Base-by-base conservation (phyloP, 2,888 invertebrate species). In the Nysson spinosus region DNA sequence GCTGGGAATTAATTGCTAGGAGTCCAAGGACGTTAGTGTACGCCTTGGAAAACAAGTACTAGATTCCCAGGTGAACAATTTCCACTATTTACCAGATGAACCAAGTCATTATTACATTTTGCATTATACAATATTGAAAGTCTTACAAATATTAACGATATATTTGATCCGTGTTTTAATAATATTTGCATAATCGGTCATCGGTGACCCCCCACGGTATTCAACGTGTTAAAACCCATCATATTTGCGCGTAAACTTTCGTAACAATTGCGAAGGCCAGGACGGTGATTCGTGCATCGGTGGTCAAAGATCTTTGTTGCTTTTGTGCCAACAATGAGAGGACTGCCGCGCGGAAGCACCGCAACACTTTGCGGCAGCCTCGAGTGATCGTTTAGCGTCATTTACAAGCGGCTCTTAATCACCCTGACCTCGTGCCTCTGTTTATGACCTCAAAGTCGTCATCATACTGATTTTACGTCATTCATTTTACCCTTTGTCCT, bases 341-440 rank as follows among this genome's bases (percentile, higher is more conserved):
- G 11, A n/a, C n/a, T n/a, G 54, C 43, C 28, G 52, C 52, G 40
- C 47, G 64, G 61, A 61, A 56, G 39, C 46, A 46, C 47, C 26
- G 66, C 49, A 35, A 50, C 52, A 49, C 50, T 42, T 49, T n/a
- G n/a, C 28, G 26, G 47, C 61, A 61, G 35, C 69, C 69, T 69
- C 66, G 66, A 5, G 39, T 20, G 65, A 61, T 61, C 61, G 56
- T 69, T 69, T 68, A 68, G 65, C 58, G 30, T 68, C 54, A 54
- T 68, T 68, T 47, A 55, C 65, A 51, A 60, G 58, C 46, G 42
- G 60, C 46, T 55, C 37, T 65, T 68, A 68, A 68, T 68, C 64
- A 60, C 37, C 40, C 26, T 60, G 67, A 68, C 67, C 67, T 68
- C 67, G 67, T 55, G 65, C 58, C 58, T 47, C 67, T 68, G 65